A percentile compares a stretch with the other conserved stretches of the same genome.
Evolutionary conservation across 2,888 invertebrate species (phyloP).

Genomic region (Perithous albicinctus): DNA sequence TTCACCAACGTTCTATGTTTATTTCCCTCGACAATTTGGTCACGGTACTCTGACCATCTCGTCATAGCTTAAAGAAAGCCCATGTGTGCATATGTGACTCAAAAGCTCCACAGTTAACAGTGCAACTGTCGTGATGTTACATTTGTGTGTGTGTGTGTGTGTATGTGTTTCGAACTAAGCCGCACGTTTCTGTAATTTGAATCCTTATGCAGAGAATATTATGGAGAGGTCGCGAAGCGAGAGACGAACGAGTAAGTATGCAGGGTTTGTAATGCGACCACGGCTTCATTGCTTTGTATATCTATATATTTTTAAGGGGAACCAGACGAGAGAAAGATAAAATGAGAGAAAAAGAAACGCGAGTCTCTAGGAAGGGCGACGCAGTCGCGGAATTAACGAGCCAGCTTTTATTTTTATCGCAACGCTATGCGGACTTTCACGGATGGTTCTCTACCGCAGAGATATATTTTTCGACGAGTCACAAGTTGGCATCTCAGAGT

Average conservation of each 20-base stretch:
- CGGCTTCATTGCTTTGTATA: neutral
- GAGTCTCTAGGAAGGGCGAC: neutral
- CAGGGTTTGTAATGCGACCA: constrained; percentile 40
- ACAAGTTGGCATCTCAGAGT: neutral
- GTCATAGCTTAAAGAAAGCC: neutral
- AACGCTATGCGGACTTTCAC: constrained; percentile 13
- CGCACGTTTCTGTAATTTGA: constrained; percentile 54
- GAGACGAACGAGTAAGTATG: constrained; percentile 18
- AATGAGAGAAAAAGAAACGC: too few relatives aligned
- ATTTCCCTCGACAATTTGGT: constrained; percentile 28
- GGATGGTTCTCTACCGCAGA: neutral
- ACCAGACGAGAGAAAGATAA: neutral
- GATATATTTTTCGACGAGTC: neutral
- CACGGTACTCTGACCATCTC: constrained; percentile 4
- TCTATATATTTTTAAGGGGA: neutral
- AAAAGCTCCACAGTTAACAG: neutral
- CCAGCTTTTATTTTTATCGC: constrained; percentile 24
- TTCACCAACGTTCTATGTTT: constrained; percentile 21
- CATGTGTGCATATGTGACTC: neutral
- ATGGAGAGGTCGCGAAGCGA: constrained; percentile 39
- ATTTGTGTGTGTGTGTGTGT: constrained; percentile 21
- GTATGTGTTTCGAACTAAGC: constrained; percentile 30
- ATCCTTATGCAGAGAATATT: constrained; percentile 41
- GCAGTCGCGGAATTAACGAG: constrained; percentile 23
- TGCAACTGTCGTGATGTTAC: constrained; percentile 23